Base-by-base conservation (phyloP, 2,113 vertebrate species). In the Propithecus coquereli region DNA sequence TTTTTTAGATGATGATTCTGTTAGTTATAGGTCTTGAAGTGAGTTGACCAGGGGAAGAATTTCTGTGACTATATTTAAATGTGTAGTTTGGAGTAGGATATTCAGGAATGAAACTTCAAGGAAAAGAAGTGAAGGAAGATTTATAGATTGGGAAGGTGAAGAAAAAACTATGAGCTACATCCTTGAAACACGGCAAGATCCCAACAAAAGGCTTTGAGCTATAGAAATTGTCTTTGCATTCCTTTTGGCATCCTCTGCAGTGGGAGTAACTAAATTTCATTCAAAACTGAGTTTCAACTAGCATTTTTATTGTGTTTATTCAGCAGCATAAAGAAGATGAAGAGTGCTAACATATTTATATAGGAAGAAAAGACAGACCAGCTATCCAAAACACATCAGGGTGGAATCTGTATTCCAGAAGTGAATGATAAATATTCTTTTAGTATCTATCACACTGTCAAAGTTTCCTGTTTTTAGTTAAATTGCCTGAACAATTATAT, bases 51-150 rank as follows among this genome's bases (percentile, higher is more conserved):
- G 43, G 14, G 45, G 25, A 79, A 91, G 9, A 8, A 88, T 86
- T 93, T 96, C 59, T 82, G 9, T 52, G n/a, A 30, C n/a, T 97
- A 30, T 71, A 84, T 88, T 97, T 96, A 71, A 96, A 40, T 87
- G 20, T 61, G 25, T 94, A 10, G 27, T 77, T 90, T 87, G 43
- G 14, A 85, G 25, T 73, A 91, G 81, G 37, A 65, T 77, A 50
- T 45, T 71, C 22, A 87, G 25, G 18, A 74, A 61, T 45, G 16
- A 82, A 91, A 74, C 9, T 18, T 83, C 54, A 88, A 87, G 27
- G 20, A 77, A 87, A 87, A 90, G 17, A 94, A 63, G 25, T n/a
- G 6, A 34, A 87, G 10, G 18, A 63, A 87, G 68, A 61, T 63
- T 40, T 59, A 17, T 45, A 45, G 37, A 2, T 54, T 83, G 10